Percentiles rank a stretch among this genome's conserved stretches.
phyloP scores from a whole-genome alignment of 2,113 vertebrate species.

The Leucopsar rothschildi region DNA sequence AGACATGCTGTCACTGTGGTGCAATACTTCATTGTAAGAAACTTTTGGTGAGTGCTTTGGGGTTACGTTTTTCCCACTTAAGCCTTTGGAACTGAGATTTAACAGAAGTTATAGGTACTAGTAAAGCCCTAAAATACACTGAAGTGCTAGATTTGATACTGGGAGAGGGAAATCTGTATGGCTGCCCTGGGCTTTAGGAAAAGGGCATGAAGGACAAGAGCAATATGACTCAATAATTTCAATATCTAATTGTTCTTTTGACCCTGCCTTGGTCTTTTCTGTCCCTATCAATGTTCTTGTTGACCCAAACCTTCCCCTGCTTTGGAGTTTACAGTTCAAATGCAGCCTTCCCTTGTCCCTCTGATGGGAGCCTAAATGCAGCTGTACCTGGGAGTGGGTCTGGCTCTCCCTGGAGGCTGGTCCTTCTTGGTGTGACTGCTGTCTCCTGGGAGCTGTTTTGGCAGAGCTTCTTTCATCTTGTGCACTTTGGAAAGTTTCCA shows the following conservation, averaged over 20 bases:
- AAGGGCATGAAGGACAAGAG: neutral
- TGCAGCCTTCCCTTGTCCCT: neutral
- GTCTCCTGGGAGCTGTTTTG: neutral
- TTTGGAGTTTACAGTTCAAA: neutral
- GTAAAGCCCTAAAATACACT: neutral
- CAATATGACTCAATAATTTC: neutral
- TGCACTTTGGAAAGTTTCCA: constrained; percentile 36
- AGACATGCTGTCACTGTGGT: neutral
- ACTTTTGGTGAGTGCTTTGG: neutral
- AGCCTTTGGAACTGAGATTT: neutral
- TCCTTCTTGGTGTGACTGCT: neutral
- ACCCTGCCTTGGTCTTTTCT: neutral
- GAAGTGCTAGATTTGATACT: neutral
- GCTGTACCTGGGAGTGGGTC: neutral
- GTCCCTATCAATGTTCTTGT: neutral
- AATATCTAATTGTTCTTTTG: neutral
- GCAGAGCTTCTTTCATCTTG: neutral
- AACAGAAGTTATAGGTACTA: neutral
- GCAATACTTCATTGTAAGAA: neutral
- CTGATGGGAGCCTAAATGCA: neutral
- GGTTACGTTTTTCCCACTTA: neutral
- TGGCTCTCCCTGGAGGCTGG: neutral
- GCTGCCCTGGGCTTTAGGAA: neutral
- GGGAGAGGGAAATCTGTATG: neutral
- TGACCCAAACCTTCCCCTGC: neutral